Conservation (phyloP, 2,113 vertebrate genomes). For the Pedetes capensis region DNA sequence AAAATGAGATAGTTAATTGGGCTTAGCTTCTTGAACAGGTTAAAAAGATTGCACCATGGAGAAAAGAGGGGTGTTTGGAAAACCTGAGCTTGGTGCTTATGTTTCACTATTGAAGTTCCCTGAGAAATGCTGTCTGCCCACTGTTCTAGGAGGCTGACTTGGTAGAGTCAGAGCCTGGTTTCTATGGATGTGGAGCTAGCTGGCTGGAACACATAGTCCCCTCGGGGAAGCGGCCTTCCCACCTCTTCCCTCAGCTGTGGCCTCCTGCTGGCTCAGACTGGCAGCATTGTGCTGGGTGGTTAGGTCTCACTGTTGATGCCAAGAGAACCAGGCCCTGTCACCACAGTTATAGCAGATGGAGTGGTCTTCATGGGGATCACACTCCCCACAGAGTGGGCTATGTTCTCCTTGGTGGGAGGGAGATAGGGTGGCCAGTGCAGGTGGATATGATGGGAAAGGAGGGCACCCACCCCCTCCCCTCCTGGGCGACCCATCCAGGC, state of each 20-base stretch:
- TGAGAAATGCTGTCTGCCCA: neutral
- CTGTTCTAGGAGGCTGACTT: neutral
- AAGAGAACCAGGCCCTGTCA: neutral
- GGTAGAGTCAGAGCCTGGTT: neutral
- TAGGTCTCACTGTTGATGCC: neutral
- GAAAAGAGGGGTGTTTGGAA: neutral
- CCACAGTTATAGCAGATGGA: neutral
- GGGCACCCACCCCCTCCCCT: neutral
- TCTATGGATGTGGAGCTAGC: too few relatives aligned
- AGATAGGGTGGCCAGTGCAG: neutral
- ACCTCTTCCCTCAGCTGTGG: neutral
- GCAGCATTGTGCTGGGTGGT: neutral
- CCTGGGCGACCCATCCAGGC: too few relatives aligned
- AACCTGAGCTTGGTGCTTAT: neutral
- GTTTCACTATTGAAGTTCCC: neutral
- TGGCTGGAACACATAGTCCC: too few relatives aligned
- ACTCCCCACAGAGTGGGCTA: fast-evolving
- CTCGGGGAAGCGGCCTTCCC: too few relatives aligned
- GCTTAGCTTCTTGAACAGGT: conserved; percentile 17
- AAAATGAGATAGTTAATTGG: neutral
- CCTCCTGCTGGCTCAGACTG: neutral
- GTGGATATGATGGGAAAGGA: neutral
- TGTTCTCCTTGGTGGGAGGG: neutral
- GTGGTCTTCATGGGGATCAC: neutral
- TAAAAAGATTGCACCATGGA: neutral